Percentiles rank a stretch among this genome's conserved stretches.
Evolutionary conservation across 2,113 vertebrate species (phyloP).

Genomic region (Myxocyprinus asiaticus): DNA sequence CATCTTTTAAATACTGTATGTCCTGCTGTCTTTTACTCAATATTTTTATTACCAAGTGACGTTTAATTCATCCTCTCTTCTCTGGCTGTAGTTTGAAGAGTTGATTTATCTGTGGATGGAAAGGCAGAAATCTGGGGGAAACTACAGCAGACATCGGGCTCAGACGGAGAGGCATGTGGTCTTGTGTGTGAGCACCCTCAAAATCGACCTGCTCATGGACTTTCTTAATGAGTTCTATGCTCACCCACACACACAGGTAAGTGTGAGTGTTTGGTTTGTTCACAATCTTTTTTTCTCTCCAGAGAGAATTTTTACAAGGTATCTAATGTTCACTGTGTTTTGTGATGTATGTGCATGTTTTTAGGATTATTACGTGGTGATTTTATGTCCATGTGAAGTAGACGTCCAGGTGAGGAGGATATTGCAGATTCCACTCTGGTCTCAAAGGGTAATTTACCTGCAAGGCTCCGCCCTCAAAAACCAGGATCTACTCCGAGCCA

Average conservation of each 20-base stretch:
- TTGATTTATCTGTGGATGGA: conserved; percentile 98
- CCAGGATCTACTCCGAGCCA: conserved; percentile 94
- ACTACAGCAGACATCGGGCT: conserved; percentile 93
- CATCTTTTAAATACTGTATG: too few species aligned
- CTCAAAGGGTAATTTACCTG: conserved; percentile 94
- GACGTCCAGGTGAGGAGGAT: conserved; percentile 93
- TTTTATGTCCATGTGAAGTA: conserved; percentile 94
- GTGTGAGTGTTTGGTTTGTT: neutral
- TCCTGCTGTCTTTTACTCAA: neutral
- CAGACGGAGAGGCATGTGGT: conserved; percentile 95
- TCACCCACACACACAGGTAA: conserved; percentile 74
- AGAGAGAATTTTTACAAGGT: too few species aligned
- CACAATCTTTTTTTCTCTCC: neutral
- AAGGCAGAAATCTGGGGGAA: conserved; percentile 95
- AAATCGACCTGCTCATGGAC: conserved; percentile 97
- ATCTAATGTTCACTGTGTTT: neutral
- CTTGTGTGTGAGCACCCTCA: conserved; percentile 91
- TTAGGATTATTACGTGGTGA: conserved; percentile 96
- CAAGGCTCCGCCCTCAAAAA: conserved; percentile 96
- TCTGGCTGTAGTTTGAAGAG: conserved; percentile 88
- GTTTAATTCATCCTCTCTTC: neutral
- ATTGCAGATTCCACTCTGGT: conserved; percentile 95
- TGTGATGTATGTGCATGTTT: neutral
- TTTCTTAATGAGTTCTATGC: conserved; percentile 98
- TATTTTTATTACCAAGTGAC: too few species aligned